These are phyloP conservation scores for Corynorhinus townsendii DNA, from an alignment of 2,113 vertebrate species.

Conservation along the genomic window DNA sequence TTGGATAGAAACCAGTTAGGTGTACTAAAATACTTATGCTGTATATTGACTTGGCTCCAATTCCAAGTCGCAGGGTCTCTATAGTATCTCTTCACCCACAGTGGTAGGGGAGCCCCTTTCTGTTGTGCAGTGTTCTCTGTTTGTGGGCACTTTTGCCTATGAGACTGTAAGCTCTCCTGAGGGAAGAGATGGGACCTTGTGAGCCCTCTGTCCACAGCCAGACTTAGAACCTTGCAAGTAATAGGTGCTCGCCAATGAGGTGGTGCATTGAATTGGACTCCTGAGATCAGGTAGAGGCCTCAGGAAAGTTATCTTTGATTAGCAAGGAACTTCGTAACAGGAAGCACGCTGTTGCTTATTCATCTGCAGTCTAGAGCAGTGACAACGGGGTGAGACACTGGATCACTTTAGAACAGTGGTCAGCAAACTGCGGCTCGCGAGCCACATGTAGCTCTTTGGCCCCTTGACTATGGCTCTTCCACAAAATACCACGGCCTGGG, in stretches of 20 bases:
- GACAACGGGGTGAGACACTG: constrained; percentile 38
- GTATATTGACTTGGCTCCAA: neutral
- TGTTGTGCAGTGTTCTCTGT: neutral
- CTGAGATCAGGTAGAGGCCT: neutral
- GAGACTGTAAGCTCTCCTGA: neutral
- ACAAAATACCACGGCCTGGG: too few species aligned
- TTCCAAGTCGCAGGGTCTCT: neutral
- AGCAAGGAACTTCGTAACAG: neutral
- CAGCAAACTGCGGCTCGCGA: too few species aligned
- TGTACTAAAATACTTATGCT: neutral
- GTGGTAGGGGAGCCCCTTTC: neutral
- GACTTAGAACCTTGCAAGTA: neutral
- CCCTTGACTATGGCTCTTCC: too few species aligned
- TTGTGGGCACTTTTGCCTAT: neutral
- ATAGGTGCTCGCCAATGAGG: neutral
- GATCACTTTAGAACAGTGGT: neutral
- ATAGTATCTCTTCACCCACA: neutral
- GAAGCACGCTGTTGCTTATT: constrained; percentile 13
- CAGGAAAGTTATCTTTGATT: neutral
- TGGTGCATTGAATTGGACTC: neutral
- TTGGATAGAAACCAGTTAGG: neutral
- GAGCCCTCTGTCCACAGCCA: neutral
- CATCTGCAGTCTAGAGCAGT: neutral
- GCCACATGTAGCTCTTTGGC: too few species aligned
- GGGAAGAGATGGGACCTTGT: neutral